phyloP scores from a whole-genome alignment of 2,888 invertebrate species.

The Andrena flavipes region DNA sequence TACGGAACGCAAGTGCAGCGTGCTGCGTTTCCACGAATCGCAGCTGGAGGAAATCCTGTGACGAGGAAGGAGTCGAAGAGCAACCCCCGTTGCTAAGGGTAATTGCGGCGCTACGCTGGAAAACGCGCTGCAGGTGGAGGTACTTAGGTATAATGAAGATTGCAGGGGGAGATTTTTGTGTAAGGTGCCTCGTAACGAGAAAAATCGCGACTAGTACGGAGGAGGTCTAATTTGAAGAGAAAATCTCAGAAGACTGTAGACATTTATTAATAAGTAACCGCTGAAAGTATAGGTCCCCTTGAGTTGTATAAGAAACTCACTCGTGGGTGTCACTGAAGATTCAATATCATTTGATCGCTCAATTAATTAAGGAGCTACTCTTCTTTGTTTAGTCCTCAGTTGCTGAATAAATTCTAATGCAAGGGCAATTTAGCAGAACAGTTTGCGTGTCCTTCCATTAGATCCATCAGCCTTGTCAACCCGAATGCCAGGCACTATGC shows the following conservation, averaged over 20 bases:
- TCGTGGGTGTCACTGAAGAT: no score
- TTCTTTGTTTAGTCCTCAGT: background rate
- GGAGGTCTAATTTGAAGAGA: no score
- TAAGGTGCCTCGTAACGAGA: no score
- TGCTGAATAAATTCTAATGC: background rate
- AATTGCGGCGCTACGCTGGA: background rate
- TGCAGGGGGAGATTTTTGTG: background rate
- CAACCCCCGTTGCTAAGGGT: no score
- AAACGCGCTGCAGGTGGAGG: background rate
- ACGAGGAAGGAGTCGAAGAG: background rate
- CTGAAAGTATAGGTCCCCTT: no score
- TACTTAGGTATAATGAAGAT: background rate
- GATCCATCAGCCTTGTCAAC: background rate
- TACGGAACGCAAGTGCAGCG: background rate
- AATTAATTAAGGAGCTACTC: no score
- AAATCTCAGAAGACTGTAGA: no score
- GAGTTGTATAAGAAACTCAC: no score
- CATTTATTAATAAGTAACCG: no score
- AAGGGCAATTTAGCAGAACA: background rate
- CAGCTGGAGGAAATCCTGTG: conserved; percentile 19
- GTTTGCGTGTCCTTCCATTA: background rate
- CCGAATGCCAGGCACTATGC: background rate
- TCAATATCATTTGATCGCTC: no score
- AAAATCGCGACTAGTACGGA: no score
- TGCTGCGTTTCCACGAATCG: background rate